These are phyloP conservation scores for Erebia aethiops DNA, from an alignment of 2,888 invertebrate genomes.

Conservation along the genomic window DNA sequence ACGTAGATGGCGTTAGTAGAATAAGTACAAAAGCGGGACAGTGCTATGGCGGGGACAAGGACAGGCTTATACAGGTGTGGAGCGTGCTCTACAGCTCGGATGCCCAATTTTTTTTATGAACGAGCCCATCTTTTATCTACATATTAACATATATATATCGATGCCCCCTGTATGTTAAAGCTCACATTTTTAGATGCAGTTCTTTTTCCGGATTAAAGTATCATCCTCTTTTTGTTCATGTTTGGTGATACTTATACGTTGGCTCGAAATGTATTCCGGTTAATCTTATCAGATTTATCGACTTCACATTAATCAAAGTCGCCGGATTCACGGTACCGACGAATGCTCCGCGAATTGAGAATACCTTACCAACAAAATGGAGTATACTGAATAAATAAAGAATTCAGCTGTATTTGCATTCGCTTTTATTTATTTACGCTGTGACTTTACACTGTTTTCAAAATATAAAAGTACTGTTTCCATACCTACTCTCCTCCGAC, in stretches of 20 bases:
- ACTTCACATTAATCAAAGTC: conserved; percentile 36
- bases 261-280: conserved; percentile 29
- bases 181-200: neutral
- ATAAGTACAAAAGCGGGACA: no score
- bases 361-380: neutral
- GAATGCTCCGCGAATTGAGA: conserved; percentile 21
- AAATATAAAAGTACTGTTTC: neutral
- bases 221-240: conserved; percentile 13
- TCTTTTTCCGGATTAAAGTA: conserved; percentile 1
- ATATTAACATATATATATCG: no score
- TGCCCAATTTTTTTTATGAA: no score
- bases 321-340: conserved; percentile 23
- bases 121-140: no score
- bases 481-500: neutral
- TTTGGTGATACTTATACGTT: conserved; percentile 20
- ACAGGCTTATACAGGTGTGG: no score
- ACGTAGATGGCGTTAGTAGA: no score
- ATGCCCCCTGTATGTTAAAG: neutral
- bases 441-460: neutral
- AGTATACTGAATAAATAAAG: neutral
- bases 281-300: conserved; percentile 37
- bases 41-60: no score
- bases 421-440: neutral
- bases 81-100: no score
- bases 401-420: conserved; percentile 8